A percentile compares a stretch with the other conserved stretches of the same genome.
Conservation (phyloP, 2,888 invertebrate species). For the Nephrotoma flavescens region DNA sequence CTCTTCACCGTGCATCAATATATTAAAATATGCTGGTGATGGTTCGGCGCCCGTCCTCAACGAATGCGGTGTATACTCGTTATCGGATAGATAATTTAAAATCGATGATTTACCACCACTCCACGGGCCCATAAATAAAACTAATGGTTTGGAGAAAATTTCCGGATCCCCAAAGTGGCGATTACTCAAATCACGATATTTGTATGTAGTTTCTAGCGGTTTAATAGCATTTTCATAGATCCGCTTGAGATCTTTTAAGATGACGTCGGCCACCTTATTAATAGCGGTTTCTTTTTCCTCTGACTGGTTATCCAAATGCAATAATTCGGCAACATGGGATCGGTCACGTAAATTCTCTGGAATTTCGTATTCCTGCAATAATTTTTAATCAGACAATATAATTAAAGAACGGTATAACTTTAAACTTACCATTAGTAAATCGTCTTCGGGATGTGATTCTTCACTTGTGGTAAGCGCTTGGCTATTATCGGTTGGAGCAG, state of each 20-base stretch:
- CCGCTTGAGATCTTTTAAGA: constrained; percentile 71
- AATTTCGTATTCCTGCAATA: constrained; percentile 47
- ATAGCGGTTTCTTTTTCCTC: constrained; percentile 53
- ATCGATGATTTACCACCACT: constrained; percentile 92
- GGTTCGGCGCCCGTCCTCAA: constrained; percentile 87
- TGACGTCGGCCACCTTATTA: constrained; percentile 58
- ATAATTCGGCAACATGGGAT: constrained; percentile 63
- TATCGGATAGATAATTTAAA: constrained; percentile 79
- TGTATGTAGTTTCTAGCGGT: constrained; percentile 79
- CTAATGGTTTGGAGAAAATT: constrained; percentile 84
- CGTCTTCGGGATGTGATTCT: constrained; percentile 45
- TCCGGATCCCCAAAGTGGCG: constrained; percentile 87
- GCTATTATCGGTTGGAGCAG: constrained; percentile 16
- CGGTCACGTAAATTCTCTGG: constrained; percentile 64
- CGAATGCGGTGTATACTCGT: constrained; percentile 69
- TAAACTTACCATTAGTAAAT: constrained; percentile 40
- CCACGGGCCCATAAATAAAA: constrained; percentile 93
- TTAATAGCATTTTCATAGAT: constrained; percentile 77
- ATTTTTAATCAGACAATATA: background rate
- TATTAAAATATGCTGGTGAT: constrained; percentile 83
- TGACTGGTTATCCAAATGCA: constrained; percentile 64
- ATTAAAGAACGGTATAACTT: background rate
- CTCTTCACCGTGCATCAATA: constrained; percentile 76
- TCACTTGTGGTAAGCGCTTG: constrained; percentile 17
- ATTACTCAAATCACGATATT: constrained; percentile 82